Conservation (phyloP, 2,888 invertebrate species). For the Syrphus vitripennis region DNA sequence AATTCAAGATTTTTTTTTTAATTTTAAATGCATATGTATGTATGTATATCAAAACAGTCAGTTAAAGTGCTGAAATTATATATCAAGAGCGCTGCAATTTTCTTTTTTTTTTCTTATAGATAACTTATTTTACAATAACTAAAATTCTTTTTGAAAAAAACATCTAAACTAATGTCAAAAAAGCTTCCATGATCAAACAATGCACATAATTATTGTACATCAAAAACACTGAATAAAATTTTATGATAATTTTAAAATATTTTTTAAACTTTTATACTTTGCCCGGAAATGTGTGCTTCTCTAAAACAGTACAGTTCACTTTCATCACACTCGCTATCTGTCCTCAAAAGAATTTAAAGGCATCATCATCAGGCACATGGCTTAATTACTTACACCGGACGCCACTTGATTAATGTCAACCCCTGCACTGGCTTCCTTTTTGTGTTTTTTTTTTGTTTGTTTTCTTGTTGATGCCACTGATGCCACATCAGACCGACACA, state of each 20-base stretch:
- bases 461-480: background rate
- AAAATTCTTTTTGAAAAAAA: no score
- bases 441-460: background rate
- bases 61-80: no score
- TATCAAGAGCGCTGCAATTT: no score
- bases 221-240: background rate
- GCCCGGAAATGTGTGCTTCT: constrained; percentile 12
- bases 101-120: no score
- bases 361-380: constrained; percentile 28
- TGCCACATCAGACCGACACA: background rate
- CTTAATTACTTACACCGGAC: constrained; percentile 67
- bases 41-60: no score
- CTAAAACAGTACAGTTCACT: constrained; percentile 18
- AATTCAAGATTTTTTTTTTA: no score
- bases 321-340: background rate
- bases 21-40: no score
- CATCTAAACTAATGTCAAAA: no score
- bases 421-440: constrained; percentile 48
- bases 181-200: background rate
- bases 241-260: background rate
- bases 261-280: background rate
- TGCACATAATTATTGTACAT: background rate
- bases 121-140: no score
- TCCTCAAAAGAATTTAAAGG: constrained; percentile 33
- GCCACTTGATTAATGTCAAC: constrained; percentile 65